These are phyloP conservation scores for Pseudoips prasinana DNA, from an alignment of 2,888 invertebrate species.

Conservation along the genomic window DNA sequence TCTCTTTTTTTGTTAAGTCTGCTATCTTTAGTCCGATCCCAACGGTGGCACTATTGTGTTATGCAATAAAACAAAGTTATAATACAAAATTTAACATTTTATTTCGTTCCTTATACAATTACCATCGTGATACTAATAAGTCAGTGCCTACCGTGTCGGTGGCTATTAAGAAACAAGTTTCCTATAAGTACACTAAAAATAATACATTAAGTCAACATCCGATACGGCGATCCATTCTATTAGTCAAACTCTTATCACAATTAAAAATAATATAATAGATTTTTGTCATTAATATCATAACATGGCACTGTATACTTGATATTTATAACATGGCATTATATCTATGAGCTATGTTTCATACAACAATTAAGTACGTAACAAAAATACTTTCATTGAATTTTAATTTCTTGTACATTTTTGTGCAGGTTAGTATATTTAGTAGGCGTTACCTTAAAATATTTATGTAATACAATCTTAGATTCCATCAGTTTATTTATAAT, in stretches of 20 bases:
- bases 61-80: no score
- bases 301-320: slow-evolving; percentile 23
- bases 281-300: no score
- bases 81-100: slow-evolving; percentile 39
- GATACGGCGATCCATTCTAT: slow-evolving; percentile 24
- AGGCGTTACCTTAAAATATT: slow-evolving; percentile 14
- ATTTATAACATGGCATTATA: slow-evolving; percentile 21
- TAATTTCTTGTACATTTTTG: slow-evolving; percentile 18
- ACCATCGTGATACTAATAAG: slow-evolving; percentile 11
- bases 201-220: slow-evolving; percentile 30
- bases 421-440: slow-evolving; percentile 11
- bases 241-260: slow-evolving; percentile 21
- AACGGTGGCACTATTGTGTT: no score
- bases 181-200: slow-evolving; percentile 16
- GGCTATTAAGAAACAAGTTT: slow-evolving; percentile 11
- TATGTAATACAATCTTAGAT: no score
- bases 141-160: slow-evolving; percentile 11
- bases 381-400: slow-evolving; percentile 25
- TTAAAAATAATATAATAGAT: no score
- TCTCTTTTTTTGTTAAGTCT: no score
- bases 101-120: slow-evolving; percentile 28
- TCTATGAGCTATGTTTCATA: slow-evolving; percentile 16
- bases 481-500: no score
- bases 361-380: slow-evolving; percentile 24
- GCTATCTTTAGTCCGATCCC: no score